Base-by-base conservation (phyloP, 2,888 invertebrate species). In the Furcula furcula region DNA sequence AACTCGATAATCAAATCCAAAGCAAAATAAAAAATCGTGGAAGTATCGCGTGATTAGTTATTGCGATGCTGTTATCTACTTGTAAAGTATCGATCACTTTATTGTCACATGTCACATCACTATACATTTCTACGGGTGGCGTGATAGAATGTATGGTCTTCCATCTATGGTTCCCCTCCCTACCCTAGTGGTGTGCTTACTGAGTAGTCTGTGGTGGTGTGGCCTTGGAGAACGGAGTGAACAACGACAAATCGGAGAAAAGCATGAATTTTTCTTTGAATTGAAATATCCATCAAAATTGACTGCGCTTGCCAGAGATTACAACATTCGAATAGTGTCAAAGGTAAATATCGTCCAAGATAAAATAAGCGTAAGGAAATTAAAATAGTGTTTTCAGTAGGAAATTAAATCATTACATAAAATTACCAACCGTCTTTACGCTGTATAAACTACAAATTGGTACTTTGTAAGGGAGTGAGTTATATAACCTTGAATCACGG, bases 401-500 rank as follows among this genome's bases (percentile, higher is more conserved):
- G 7, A 25, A 31, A 22, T 31, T 43, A 40, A 45, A 35, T 26
- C 27, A 34, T 42, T 46, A 34, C 29, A 36, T 46, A 46, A 38
- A n/a, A n/a, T n/a, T n/a, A n/a, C n/a, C n/a, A n/a, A 53, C 42
- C 40, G 49, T 53, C 51, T 57, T 43, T 42, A 27, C 41, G 40
- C 36, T 53, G 67, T 39, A 40, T 57, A 56, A 60, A 62, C 40
- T 36, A 64, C 57, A 47, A 66, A 65, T 74, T 65, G 55, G 55
- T 65, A 59, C 54, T 62, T 32, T 58, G 65, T 65, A 78, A 79
- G 73, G 71, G 67, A 78, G 76, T 70, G 76, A 74, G 83, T 88
- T 88, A 88, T 78, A 86, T 88, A 88, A 88, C 88, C 88, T 88
- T 88, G 87, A 87, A 86, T 87, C 87, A 86, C 87, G 84, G 76